phyloP scores from a whole-genome alignment of 2,797 vertebrate genomes.

The Sebastes taczanowskii region DNA sequence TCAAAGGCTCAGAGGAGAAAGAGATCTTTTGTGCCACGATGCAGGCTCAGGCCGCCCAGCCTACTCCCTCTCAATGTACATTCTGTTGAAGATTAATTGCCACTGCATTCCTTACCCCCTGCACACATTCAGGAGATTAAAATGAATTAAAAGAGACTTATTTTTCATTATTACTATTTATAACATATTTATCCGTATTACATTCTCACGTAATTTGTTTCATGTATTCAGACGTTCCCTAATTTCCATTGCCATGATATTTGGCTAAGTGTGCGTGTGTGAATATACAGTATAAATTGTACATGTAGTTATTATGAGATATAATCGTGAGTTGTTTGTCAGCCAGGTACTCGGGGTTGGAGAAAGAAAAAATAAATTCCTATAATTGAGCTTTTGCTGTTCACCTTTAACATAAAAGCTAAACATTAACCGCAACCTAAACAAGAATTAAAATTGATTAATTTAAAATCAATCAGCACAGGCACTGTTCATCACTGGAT shows the following conservation, averaged over 20 bases:
- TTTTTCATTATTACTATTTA: slow-evolving; percentile 9
- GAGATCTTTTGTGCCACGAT: slow-evolving; percentile 55
- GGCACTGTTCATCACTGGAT: not conserved
- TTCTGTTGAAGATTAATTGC: slow-evolving; percentile 63
- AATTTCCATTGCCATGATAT: not conserved
- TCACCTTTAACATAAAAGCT: not conserved
- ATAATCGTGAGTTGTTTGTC: not conserved
- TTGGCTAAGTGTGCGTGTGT: not conserved
- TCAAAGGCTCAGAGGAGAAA: slow-evolving; percentile 60
- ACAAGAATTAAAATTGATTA: not conserved
- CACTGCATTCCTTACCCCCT: slow-evolving; percentile 39
- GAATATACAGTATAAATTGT: not conserved
- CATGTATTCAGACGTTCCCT: not conserved
- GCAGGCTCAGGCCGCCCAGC: slow-evolving; percentile 21
- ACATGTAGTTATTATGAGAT: not conserved
- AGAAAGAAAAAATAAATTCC: not conserved
- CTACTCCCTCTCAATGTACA: slow-evolving; percentile 36
- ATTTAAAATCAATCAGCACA: not conserved
- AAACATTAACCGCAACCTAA: not conserved
- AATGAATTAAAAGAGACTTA: slow-evolving; percentile 22
- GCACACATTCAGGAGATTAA: slow-evolving; percentile 46
- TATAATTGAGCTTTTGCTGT: not conserved
- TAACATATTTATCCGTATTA: not conserved
- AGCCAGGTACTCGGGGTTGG: not conserved
- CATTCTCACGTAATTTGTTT: not conserved